Base-by-base conservation (phyloP, 2,113 vertebrate species). In the Rynchops niger region DNA sequence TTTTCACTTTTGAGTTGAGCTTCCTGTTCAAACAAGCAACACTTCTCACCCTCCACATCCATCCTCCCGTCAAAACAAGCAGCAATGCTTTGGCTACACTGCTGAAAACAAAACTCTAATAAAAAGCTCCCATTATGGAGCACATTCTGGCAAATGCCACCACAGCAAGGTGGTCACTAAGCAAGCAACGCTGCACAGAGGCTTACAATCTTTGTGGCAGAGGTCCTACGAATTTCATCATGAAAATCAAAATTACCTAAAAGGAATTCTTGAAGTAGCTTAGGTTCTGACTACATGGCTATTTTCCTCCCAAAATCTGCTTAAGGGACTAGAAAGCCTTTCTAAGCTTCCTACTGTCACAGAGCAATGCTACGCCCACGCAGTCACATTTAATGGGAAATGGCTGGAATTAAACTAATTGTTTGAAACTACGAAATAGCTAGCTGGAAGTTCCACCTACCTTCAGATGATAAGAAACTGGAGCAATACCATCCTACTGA, bases 351-450 rank as follows among this genome's bases (percentile, higher is more conserved):
- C 43, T 42, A 5, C 34, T 22, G 38, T 58, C 71, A 76, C 5
- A 70, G 15, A 82, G 34, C 69, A 86, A 30, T 3, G 1, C 36
- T 27, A 47, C 53, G 63, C 30, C 42, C 53, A 58, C 15, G 23
- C 1, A 43, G 7, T 25, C 70, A 50, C 6, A 76, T 32, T 17
- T 15, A 47, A 34, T 5, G 11, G 47, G 29, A 72, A 91, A 58
- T 3, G 7, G 22, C 0, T 1, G 1, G 47, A 65, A 52, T 7
- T 1, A 45, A 87, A 65, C 23, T 9, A 20, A n/a, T 43, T 36
- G 40, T n/a, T 73, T 6, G 1, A 65, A 92, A 63, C 12, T 29
- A 16, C 10, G 34, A 73, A 88, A 69, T 0, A 53, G 30, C 70
- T 21, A 43, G 49, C 49, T 82, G 20, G 22, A 86, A 65, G 55